Evolutionary conservation across 2,113 vertebrate genomes (phyloP), one percentile per base, ranked within the genome.

Genomic region (Tautogolabrus adspersus): DNA sequence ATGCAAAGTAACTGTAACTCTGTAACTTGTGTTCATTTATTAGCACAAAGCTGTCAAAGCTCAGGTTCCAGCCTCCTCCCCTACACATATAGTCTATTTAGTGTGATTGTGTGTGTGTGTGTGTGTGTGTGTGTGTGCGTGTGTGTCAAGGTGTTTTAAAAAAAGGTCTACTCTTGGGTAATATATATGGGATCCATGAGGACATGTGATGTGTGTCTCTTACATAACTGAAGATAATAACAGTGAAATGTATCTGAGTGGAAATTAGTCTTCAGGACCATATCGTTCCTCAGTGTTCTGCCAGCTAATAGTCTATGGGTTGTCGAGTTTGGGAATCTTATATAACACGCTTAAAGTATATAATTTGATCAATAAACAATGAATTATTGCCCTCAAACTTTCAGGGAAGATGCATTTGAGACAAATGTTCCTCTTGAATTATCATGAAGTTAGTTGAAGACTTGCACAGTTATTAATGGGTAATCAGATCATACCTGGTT

Each of bases 1-100:
- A 74, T 86, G 63, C 23, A 64, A 67, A 68, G 67, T 67, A 66
- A 72, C 82, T 8, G 40, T 68, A 79, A 75, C 67, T 84, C 58
- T 60, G 68, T 47, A 44, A 34, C 72, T 61, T 47, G 88, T 64
- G 66, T 79, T 71, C 77, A 83, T 76, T 83, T 60, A 87, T 89
- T 87, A 67, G 40, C 73, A 79, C 79, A 78, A 86, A 82, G 81
- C 77, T 82, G 81, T 66, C 68, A 80, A 79, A 69, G 55, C 65
- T 57, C 55, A 69, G 54, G 44, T 88, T 82, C 72, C 70, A 85
- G 75, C 70, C 56, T n/a, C 49, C 16, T 61, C 26, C 10, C 21
- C 68, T 58, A 58, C 37, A 63, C 30, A 58, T 13, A 60, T 46
- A 66, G 52, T n/a, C 21, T 1, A 9, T 34, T 34, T 34, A 34